Percentiles rank a stretch among this genome's conserved stretches.
These are phyloP conservation scores for Amblyraja radiata DNA, from an alignment of 2,797 vertebrate genomes.

Conservation along the genomic window DNA sequence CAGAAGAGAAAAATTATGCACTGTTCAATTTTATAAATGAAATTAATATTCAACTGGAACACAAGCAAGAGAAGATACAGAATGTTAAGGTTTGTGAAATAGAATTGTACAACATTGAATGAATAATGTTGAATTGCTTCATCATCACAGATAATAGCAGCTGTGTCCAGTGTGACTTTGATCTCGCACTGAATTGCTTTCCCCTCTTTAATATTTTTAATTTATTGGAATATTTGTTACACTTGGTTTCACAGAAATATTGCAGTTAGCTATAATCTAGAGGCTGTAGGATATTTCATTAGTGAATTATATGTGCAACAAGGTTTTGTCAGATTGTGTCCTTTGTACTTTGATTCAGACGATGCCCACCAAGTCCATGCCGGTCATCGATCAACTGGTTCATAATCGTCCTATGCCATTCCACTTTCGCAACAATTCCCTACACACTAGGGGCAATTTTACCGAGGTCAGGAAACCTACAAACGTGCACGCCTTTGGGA, in stretches of 20 bases:
- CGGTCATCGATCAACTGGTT: too few species aligned
- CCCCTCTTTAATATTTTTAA: too few species aligned
- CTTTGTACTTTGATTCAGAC: too few species aligned
- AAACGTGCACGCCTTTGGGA: too few species aligned
- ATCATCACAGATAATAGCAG: neutral
- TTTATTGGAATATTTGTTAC: neutral
- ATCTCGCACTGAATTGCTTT: too few species aligned
- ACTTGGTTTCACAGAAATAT: slow-evolving; percentile 5
- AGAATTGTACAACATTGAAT: neutral
- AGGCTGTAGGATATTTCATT: neutral
- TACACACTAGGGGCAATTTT: too few species aligned
- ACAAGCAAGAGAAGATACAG: slow-evolving; percentile 45
- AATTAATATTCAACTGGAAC: slow-evolving; percentile 50
- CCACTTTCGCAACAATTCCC: too few species aligned
- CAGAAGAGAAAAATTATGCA: slow-evolving; percentile 54
- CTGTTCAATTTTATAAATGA: slow-evolving; percentile 47
- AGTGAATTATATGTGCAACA: neutral
- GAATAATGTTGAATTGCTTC: neutral
- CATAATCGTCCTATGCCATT: too few species aligned
- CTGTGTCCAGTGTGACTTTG: too few species aligned
- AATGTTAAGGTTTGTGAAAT: slow-evolving; percentile 49
- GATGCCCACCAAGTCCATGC: too few species aligned
- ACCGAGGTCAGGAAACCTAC: too few species aligned
- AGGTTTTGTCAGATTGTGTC: neutral
- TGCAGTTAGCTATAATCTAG: neutral